phyloP scores from a whole-genome alignment of 2,113 vertebrate genomes.

The Myotis yumanensis region DNA sequence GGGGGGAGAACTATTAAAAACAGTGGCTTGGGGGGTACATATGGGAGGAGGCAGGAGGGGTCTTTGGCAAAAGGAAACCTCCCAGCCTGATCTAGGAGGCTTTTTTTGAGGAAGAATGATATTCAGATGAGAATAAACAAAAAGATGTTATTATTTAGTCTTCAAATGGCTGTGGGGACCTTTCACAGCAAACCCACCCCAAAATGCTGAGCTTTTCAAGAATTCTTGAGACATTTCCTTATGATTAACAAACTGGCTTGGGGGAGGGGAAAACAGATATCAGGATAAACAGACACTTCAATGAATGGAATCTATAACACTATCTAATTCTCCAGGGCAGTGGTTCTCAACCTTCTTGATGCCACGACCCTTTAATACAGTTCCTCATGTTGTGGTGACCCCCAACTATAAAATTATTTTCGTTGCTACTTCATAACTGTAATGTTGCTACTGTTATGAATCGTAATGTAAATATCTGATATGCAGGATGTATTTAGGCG shows the following conservation, averaged over 20 bases:
- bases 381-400: too few species aligned
- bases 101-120: background rate
- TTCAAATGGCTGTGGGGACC: background rate
- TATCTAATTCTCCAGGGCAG: background rate
- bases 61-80: background rate
- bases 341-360: too few species aligned
- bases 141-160: background rate
- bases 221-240: background rate
- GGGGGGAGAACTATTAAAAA: background rate
- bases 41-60: background rate
- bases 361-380: too few species aligned
- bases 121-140: background rate
- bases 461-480: too few species aligned
- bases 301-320: background rate
- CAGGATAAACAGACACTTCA: background rate
- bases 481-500: too few species aligned
- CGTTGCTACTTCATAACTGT: too few species aligned
- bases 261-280: background rate
- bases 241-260: background rate
- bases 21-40: background rate
- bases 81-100: background rate
- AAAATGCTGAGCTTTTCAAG: background rate
- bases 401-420: too few species aligned
- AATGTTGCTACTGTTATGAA: too few species aligned
- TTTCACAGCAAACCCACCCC: background rate